A percentile compares a stretch with the other conserved stretches of the same genome.
Evolutionary conservation across 2,113 vertebrate species (phyloP).

Genomic region (Otus sunia): DNA sequence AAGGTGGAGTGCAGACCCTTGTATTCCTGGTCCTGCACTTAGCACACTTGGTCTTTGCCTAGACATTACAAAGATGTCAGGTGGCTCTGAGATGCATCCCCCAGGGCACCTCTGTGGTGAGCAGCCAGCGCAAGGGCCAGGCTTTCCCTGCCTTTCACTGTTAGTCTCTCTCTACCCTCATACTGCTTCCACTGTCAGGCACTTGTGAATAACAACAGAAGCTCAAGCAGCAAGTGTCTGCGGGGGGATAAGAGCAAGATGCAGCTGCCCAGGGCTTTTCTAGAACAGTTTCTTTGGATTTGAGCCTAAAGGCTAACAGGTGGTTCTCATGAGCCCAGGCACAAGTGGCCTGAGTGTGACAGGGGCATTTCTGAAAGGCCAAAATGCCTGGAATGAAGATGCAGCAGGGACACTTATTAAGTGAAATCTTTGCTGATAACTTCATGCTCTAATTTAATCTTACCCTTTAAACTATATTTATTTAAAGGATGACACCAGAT

Average conservation of each 20-base stretch:
- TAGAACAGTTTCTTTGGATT: background rate
- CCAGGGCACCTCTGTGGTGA: accelerated
- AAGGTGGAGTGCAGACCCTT: background rate
- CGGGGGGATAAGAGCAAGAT: accelerated
- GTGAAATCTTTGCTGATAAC: background rate
- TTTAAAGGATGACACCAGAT: background rate
- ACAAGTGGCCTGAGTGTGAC: accelerated
- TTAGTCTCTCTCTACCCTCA: background rate
- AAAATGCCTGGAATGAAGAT: background rate
- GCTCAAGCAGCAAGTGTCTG: background rate
- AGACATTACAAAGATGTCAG: accelerated
- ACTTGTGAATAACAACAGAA: background rate
- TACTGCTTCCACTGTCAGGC: background rate
- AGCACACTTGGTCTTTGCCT: no score
- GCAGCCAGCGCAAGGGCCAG: background rate
- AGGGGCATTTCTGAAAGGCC: background rate
- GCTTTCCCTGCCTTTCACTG: background rate
- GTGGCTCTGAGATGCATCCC: background rate
- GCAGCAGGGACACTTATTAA: background rate
- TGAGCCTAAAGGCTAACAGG: background rate
- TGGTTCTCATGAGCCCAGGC: accelerated
- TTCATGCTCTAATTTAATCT: background rate
- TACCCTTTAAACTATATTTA: background rate
- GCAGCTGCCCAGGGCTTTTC: background rate
- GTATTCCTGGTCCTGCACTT: no score